Evolutionary conservation across 2,888 invertebrate genomes (phyloP).

Genomic region (Tetheella fluctuosa): DNA sequence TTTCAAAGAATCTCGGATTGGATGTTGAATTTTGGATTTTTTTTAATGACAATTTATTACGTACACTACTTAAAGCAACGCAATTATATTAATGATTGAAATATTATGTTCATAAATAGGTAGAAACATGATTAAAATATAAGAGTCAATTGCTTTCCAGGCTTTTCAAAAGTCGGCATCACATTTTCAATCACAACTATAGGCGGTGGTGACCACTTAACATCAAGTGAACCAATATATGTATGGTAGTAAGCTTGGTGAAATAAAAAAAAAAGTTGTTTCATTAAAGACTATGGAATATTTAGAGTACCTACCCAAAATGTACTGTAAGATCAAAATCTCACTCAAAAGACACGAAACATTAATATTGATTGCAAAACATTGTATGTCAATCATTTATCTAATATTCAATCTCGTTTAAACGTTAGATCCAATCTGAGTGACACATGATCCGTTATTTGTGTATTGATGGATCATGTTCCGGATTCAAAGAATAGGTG

Average conservation of each 20-base stretch:
- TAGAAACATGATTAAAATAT: too few species aligned
- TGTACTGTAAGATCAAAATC: neutral
- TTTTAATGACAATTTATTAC: neutral
- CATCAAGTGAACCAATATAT: too few species aligned
- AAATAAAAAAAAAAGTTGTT: too few species aligned
- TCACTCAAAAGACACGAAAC: conserved; percentile 1
- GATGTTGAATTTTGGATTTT: neutral
- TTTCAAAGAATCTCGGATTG: conserved; percentile 30
- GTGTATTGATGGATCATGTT: conserved; percentile 11
- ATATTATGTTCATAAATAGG: too few species aligned
- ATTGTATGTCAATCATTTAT: conserved; percentile 10
- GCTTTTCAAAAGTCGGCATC: too few species aligned
- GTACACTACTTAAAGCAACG: too few species aligned
- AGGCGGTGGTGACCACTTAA: too few species aligned
- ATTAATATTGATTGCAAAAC: conserved; percentile 14
- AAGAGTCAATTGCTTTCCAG: too few species aligned
- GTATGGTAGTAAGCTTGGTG: too few species aligned
- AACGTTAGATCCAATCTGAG: conserved; percentile 11
- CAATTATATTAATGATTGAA: too few species aligned
- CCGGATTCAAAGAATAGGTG: neutral
- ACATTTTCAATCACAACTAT: too few species aligned
- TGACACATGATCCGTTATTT: conserved; percentile 13
- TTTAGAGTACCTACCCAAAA: neutral
- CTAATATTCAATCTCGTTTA: conserved; percentile 11
- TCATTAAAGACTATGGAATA: neutral